These are phyloP conservation scores for Lottia scabra DNA, from an alignment of 2,888 invertebrate species.

Conservation along the genomic window DNA sequence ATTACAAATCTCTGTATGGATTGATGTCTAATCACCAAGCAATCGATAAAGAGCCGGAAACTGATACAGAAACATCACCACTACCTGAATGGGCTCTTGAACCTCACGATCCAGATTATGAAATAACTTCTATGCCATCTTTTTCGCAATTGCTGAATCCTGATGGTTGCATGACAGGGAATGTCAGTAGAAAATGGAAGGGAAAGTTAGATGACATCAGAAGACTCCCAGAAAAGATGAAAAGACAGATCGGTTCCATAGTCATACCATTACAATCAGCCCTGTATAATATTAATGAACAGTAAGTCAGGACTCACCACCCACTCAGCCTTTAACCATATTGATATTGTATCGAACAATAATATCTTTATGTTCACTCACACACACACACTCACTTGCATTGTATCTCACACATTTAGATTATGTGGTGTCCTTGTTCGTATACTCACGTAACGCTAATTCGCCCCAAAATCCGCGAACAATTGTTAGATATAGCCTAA, in stretches of 20 bases:
- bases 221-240: conserved; percentile 38
- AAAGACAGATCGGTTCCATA: conserved; percentile 46
- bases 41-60: background rate
- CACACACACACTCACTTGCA: no score
- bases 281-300: conserved; percentile 41
- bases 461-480: no score
- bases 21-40: conserved; percentile 23
- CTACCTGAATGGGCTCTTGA: conserved; percentile 8
- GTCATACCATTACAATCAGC: conserved; percentile 41
- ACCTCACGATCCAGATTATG: conserved; percentile 16
- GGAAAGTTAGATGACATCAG: conserved; percentile 41
- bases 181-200: conserved; percentile 45
- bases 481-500: no score
- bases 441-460: no score
- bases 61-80: background rate
- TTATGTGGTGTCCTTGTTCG: no score
- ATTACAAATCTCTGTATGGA: conserved; percentile 44
- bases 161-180: conserved; percentile 10
- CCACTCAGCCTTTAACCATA: no score
- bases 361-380: no score
- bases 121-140: background rate
- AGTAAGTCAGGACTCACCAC: conserved; percentile 27
- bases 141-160: background rate
- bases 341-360: no score
- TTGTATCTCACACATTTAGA: no score